Conservation (phyloP, 2,113 vertebrate species). For the Entelurus aequoreus region DNA sequence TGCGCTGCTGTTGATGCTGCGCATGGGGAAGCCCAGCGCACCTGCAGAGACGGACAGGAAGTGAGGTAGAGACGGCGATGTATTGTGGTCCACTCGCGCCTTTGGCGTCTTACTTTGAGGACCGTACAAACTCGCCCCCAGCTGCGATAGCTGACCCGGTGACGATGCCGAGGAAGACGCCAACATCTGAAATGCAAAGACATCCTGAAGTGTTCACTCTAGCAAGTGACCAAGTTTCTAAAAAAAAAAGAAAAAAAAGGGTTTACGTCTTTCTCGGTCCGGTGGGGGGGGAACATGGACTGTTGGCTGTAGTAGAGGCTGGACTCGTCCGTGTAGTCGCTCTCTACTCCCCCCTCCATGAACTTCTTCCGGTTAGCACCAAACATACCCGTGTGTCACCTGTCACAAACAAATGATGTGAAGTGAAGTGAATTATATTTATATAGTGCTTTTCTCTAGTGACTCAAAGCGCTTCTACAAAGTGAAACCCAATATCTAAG, state of each 20-base stretch:
- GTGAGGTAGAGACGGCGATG: neutral
- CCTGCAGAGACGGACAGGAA: constrained; percentile 65
- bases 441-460: too few relatives aligned
- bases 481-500: too few relatives aligned
- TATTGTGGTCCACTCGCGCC: too few relatives aligned
- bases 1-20: constrained; percentile 91
- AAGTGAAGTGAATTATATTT: too few relatives aligned
- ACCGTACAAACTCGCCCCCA: constrained; percentile 98
- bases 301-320: constrained; percentile 89
- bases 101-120: constrained; percentile 87
- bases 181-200: constrained; percentile 79
- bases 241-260: neutral
- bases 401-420: constrained; percentile 2
- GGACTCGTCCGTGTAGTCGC: constrained; percentile 60
- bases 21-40: constrained; percentile 96
- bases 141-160: constrained; percentile 97
- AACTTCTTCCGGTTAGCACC: constrained; percentile 70
- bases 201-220: constrained; percentile 6
- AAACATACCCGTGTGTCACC: constrained; percentile 68
- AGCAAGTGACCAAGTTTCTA: neutral
- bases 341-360: constrained; percentile 62
- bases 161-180: constrained; percentile 89
- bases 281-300: constrained; percentile 91
- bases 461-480: too few relatives aligned
- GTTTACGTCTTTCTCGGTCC: constrained; percentile 96